Base-by-base conservation (phyloP, 2,797 vertebrate genomes). In the Gallirallus australis region DNA sequence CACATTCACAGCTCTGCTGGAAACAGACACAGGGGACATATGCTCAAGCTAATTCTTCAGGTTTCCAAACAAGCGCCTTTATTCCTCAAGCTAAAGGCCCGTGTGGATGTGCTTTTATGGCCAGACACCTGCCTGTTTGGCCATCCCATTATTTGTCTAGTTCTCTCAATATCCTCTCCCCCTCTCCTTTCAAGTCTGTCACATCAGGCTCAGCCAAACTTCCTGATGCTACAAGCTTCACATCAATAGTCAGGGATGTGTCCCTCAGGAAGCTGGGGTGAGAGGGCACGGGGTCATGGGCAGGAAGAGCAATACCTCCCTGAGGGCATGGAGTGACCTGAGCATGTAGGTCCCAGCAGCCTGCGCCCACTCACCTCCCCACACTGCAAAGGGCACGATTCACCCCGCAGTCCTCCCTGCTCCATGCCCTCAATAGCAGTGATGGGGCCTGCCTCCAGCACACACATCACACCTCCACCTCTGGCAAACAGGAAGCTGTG, bases 201-300 rank as follows among this genome's bases (percentile, higher is more conserved):
- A 91, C 85, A 88, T 95, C 90, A 69, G 87, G 23, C 30, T 0
- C 64, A 72, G 57, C 47, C 85, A 90, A 90, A 86, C 13, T 28
- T 78, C 85, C 40, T 86, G 96, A 93, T 61, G 91, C 40, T 95
- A 37, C 68, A 82, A 42, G 81, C 87, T 91, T 77, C 60, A 18
- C 48, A 53, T 57, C 60, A 13, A 8, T 60, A 45, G 68, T n/a
- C 40, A 57, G 35, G 25, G 87, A 45, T 27, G 6, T 1, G 16
- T 24, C 9, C 25, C 6, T 2, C 37, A 17, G 40, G 53, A 65
- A 57, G 82, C 61, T 9, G 50, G 81, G 72, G 8, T 33, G 47
- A 87, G n/a, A 63, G 82, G 82, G 23, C 57, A 85, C 15, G 12
- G 50, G 57, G 50, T 65, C 73, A 39, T 9, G 37, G 37, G 42